Conservation (phyloP, 2,113 vertebrate species). For the Cryptomyrus ogoouensis region DNA sequence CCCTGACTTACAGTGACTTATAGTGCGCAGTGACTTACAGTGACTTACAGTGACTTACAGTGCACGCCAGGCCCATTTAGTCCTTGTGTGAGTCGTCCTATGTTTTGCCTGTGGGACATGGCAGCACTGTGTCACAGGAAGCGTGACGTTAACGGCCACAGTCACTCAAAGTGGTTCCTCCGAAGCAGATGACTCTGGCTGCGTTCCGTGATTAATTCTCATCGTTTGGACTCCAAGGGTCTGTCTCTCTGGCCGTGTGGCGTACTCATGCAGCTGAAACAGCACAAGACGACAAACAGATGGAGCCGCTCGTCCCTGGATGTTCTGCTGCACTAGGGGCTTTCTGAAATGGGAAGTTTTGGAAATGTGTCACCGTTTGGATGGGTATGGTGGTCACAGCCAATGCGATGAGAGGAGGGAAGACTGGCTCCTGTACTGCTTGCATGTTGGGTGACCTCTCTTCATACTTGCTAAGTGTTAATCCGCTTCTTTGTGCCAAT, state of each 20-base stretch:
- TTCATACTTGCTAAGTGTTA: not conserved
- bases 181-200: slow-evolving; percentile 64
- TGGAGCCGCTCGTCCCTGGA: slow-evolving; percentile 23
- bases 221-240: slow-evolving; percentile 59
- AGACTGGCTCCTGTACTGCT: not conserved
- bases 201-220: slow-evolving; percentile 70
- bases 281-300: slow-evolving; percentile 25
- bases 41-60: not conserved
- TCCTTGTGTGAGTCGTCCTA: not conserved
- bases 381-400: not conserved
- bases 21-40: not conserved
- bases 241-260: slow-evolving; percentile 56
- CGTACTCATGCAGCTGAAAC: slow-evolving; percentile 45
- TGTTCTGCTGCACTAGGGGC: slow-evolving; percentile 25
- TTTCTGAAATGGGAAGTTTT: not conserved
- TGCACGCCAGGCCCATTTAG: not conserved
- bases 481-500: not conserved
- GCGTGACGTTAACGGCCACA: slow-evolving; percentile 31
- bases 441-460: not conserved
- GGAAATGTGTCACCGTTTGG: not conserved
- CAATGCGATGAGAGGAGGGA: not conserved
- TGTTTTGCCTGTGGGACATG: not conserved
- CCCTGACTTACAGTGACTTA: not conserved
- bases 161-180: slow-evolving; percentile 64
- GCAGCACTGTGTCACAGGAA: not conserved